Conservation (phyloP, 2,113 vertebrate species). For the Progne subis region DNA sequence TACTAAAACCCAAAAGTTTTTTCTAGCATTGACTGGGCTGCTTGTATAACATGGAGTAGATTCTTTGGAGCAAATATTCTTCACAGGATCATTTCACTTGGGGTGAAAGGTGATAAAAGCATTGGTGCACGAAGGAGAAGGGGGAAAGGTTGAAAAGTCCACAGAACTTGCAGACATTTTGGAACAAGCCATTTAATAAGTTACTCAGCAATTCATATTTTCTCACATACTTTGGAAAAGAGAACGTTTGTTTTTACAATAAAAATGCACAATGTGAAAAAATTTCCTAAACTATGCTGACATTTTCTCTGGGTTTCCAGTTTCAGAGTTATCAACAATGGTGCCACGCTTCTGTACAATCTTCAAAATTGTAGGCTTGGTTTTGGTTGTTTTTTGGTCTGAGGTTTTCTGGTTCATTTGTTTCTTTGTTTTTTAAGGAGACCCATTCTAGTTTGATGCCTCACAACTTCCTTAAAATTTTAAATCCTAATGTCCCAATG, state of each 20-base stretch:
- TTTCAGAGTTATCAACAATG: neutral
- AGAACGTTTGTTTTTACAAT: neutral
- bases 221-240: neutral
- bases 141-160: neutral
- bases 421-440: neutral
- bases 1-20: neutral
- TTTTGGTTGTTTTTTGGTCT: neutral
- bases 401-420: neutral
- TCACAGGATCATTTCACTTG: neutral
- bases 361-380: neutral
- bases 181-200: neutral
- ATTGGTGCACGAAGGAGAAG: neutral
- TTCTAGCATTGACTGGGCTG: neutral
- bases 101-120: neutral
- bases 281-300: neutral
- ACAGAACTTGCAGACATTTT: neutral
- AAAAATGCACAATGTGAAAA: neutral
- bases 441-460: neutral
- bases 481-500: neutral
- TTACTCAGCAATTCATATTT: conserved; percentile 3
- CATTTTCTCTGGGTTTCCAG: conserved; percentile 2
- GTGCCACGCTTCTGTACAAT: neutral
- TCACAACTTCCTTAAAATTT: neutral
- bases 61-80: neutral
- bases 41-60: neutral